These are phyloP conservation scores for Notocelia uddmanniana DNA, from an alignment of 2,888 invertebrate genomes.

Conservation along the genomic window DNA sequence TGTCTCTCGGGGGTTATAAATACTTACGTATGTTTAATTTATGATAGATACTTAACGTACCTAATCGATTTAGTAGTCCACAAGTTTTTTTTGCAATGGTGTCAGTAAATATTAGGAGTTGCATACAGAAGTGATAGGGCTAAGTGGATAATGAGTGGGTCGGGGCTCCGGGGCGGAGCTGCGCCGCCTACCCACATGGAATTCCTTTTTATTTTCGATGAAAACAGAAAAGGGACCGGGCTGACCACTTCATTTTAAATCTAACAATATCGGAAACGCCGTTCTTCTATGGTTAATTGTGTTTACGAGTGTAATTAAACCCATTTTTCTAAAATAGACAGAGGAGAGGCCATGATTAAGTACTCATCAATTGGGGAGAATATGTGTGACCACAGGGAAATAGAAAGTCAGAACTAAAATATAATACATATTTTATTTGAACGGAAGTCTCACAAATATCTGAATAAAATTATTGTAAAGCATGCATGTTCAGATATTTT, in stretches of 20 bases:
- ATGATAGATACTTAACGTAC: not conserved
- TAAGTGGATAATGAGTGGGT: constrained; percentile 83
- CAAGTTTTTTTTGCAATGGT: not conserved
- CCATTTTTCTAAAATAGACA: not conserved
- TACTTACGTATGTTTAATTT: not conserved
- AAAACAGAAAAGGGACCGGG: constrained; percentile 39
- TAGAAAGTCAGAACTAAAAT: too few species aligned
- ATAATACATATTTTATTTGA: too few species aligned
- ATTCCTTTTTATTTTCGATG: constrained; percentile 64
- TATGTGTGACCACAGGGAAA: not conserved
- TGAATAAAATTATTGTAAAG: too few species aligned
- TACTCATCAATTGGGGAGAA: not conserved
- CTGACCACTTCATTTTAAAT: constrained; percentile 46
- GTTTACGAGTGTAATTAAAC: not conserved
- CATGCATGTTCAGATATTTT: too few species aligned
- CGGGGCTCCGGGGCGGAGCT: constrained; percentile 71
- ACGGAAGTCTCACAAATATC: too few species aligned
- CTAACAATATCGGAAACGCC: constrained; percentile 27
- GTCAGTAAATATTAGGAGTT: constrained; percentile 55
- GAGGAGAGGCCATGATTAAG: not conserved
- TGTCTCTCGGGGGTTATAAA: constrained; percentile 21
- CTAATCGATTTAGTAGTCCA: not conserved
- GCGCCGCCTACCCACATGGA: constrained; percentile 70
- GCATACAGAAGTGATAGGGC: constrained; percentile 80
- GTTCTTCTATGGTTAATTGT: not conserved